Evolutionary conservation across 2,797 vertebrate species (phyloP), one percentile per base, ranked within the genome.

Genomic region (Siniperca obscura): DNA sequence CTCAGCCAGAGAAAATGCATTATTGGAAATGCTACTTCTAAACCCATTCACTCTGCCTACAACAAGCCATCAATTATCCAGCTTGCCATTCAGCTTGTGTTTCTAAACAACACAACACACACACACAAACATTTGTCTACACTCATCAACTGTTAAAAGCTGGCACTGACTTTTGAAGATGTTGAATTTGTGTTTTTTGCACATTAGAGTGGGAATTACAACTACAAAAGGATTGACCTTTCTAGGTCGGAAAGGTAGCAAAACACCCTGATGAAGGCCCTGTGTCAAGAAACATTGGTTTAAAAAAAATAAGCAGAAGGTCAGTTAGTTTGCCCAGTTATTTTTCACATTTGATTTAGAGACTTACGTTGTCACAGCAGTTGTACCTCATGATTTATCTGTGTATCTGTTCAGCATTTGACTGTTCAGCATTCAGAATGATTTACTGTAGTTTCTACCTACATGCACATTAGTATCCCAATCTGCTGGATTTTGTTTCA

Each of bases 41-140:
- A 81, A 89, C 53, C 65, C 66, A 79, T 80, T 73, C 56, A 79
- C 48, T 75, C 40, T 74, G 71, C 76, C 69, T 55, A 76, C 55
- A 81, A 78, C 68, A 50, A 84, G 81, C 65, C 78, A 87, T 82
- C 85, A 79, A 82, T 89, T 84, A 73, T 65, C 68, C 44, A 61
- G 42, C 69, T 42, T 74, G 69, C 74, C 80, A 70, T 83, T 87
- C 80, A 84, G 73, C 74, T 79, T 84, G 2, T 68, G 77, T 59
- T 75, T 70, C 46, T 72, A 42, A 55, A 76, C 64, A 67, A 22
- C 52, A 72, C 53, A 53, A 22, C 34, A 34, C 12, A 36, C 57
- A 36, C 19, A n/a, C 13, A 46, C 19, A 25, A 25, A 10, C 71
- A 64, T 46, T 60, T 30, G 46, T 74, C 78, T 75, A 10, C 48